These are phyloP conservation scores for Megaceryle alcyon DNA, from an alignment of 2,797 vertebrate genomes.

Conservation along the genomic window DNA sequence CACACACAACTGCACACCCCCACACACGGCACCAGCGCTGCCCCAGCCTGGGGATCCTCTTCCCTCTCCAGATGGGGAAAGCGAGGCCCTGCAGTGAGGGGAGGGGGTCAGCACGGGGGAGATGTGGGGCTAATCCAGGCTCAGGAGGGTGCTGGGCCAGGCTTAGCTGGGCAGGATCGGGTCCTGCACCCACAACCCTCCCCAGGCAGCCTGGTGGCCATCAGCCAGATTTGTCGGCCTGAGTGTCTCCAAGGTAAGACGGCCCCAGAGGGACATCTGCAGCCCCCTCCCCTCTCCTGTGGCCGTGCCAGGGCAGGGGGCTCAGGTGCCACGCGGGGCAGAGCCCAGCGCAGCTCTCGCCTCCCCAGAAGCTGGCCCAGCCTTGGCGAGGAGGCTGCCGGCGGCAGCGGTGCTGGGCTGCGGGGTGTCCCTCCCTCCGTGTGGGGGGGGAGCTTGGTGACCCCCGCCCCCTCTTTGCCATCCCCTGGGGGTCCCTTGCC, in stretches of 20 bases:
- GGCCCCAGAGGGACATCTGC: background rate
- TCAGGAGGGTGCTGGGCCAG: background rate
- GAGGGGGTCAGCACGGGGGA: background rate
- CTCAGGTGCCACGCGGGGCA: fast-evolving
- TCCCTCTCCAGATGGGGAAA: background rate
- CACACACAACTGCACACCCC: too few species aligned
- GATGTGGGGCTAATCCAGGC: background rate
- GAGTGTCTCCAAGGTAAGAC: background rate
- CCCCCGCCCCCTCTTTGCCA: background rate
- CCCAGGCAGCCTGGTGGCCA: background rate
- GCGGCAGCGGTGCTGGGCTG: fast-evolving
- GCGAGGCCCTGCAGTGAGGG: background rate
- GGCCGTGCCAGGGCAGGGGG: background rate
- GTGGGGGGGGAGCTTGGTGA: background rate
- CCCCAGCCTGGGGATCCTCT: background rate
- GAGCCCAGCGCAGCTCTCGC: fast-evolving
- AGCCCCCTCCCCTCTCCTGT: background rate
- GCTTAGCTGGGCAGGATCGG: background rate
- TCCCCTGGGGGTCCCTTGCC: fast-evolving
- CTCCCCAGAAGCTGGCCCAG: background rate
- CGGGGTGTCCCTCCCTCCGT: fast-evolving
- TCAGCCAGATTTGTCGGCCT: background rate
- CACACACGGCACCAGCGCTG: fast-evolving
- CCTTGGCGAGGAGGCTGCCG: fast-evolving
- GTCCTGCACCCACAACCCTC: background rate